phyloP scores from a whole-genome alignment of 2,888 invertebrate genomes.

The Piscicola geometra region DNA sequence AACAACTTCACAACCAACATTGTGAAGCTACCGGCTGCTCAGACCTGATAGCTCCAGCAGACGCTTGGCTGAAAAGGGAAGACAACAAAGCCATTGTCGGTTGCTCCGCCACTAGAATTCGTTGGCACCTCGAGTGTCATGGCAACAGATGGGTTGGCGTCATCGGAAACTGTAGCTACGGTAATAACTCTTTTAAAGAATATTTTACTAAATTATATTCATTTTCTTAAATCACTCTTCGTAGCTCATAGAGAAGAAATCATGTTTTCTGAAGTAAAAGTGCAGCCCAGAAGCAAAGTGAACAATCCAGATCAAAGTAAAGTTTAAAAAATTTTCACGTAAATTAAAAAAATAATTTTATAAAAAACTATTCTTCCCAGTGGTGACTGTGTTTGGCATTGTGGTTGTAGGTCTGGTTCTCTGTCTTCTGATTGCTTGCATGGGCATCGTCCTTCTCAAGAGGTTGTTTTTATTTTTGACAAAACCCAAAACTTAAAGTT shows the following conservation, averaged over 20 bases:
- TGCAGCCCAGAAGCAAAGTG: neutral
- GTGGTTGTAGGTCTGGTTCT: slow-evolving; percentile 14
- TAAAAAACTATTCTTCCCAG: neutral
- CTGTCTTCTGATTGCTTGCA: slow-evolving; percentile 20
- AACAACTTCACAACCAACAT: neutral
- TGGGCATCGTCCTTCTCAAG: slow-evolving; percentile 14
- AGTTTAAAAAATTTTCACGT: neutral
- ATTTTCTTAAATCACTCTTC: neutral
- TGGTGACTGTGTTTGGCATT: slow-evolving; percentile 15
- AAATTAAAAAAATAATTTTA: no score
- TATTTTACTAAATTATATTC: neutral
- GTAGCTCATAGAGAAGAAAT: slow-evolving; percentile 5
- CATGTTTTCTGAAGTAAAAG: neutral
- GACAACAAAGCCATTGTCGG: slow-evolving; percentile 28
- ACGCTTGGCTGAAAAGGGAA: slow-evolving; percentile 27
- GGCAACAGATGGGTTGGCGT: slow-evolving; percentile 25
- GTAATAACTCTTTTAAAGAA: neutral
- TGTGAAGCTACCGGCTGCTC: slow-evolving; percentile 24
- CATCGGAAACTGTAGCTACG: slow-evolving; percentile 30
- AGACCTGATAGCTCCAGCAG: slow-evolving; percentile 28
- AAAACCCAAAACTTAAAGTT: neutral
- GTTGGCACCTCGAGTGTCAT: slow-evolving; percentile 27
- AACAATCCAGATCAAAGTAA: neutral
- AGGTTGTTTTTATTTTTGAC: slow-evolving; percentile 2
- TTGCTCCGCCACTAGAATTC: slow-evolving; percentile 27